Conservation (phyloP, 2,797 vertebrate genomes). For the Molossus alvarezi region DNA sequence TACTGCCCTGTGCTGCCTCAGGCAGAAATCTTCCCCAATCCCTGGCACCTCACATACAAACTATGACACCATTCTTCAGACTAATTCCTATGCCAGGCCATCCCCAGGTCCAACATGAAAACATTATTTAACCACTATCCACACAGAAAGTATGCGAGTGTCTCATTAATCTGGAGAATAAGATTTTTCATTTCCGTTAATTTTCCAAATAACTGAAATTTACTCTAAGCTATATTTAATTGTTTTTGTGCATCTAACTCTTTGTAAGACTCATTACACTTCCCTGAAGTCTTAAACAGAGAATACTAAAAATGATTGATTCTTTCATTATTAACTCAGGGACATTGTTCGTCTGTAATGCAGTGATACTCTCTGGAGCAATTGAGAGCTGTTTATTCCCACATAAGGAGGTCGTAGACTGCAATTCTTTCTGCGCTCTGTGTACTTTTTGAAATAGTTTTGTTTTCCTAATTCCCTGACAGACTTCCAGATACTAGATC, state of each 20-base stretch:
- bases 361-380: not conserved
- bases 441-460: slow-evolving; percentile 55
- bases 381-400: not conserved
- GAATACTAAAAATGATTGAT: slow-evolving; percentile 34
- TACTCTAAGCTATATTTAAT: slow-evolving; percentile 24
- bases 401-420: not conserved
- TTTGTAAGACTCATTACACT: not conserved
- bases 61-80: not conserved
- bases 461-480: slow-evolving; percentile 62
- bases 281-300: slow-evolving; percentile 47
- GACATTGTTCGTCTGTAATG: not conserved
- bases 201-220: slow-evolving; percentile 50
- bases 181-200: not conserved
- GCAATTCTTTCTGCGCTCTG: not conserved
- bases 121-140: not conserved
- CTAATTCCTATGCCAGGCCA: not conserved
- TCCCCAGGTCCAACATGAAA: not conserved
- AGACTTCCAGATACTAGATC: slow-evolving; percentile 37
- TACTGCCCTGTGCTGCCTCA: not conserved
- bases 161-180: not conserved
- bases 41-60: not conserved
- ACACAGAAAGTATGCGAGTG: not conserved
- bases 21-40: not conserved
- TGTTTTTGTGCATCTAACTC: slow-evolving; percentile 14
- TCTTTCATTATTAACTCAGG: slow-evolving; percentile 50